Evolutionary conservation across 2,113 vertebrate species (phyloP), one percentile per base, ranked within the genome.

Genomic region (Chamaetylas fuelleborni): DNA sequence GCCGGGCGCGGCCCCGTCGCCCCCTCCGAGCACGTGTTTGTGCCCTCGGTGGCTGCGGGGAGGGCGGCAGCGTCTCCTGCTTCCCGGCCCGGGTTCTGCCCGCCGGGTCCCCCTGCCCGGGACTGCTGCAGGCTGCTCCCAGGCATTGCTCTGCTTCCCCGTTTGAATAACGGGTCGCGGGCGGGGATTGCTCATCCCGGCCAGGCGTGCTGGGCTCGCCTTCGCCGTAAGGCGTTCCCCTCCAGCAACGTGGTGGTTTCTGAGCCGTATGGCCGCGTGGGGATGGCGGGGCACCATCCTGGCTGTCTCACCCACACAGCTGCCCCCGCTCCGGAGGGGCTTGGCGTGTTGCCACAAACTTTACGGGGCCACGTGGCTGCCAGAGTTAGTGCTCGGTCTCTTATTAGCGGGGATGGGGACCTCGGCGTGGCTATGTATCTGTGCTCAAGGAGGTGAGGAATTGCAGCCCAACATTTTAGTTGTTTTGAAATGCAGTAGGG

Each of bases 401-500:
- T 6, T 31, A 0, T 1, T 31, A 6, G 18, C 1, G 56, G 11
- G 53, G 40, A 12, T 1, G 56, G 11, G 53, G 40, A 12, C 23
- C 11, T 57, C 18, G 56, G 12, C 4, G 0, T n/a, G n/a, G 20
- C 6, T 23, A 2, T 12, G 0, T 9, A 0, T 47, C 9, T 4
- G 28, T 61, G 5, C 56, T 47, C 8, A 13, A 18, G 38, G 16
- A 31, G 8, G 11, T 1, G 60, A 56, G 38, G 43, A 34, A 11
- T 29, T 66, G 16, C 29, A 19, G 26, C 24, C 57, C 47, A 31
- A 0, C 20, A 3, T 22, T 36, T 43, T 5, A 14, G 36, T 58
- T 64, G 43, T 29, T 73, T 36, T 40, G 70, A 81, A 36, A 42
- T 36, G 6, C 3, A 13, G 2, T 16, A 18, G 56, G 60, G 62